A percentile compares a stretch with the other conserved stretches of the same genome.
Conservation (phyloP, 2,113 vertebrate genomes). For the Sula dactylatra region DNA sequence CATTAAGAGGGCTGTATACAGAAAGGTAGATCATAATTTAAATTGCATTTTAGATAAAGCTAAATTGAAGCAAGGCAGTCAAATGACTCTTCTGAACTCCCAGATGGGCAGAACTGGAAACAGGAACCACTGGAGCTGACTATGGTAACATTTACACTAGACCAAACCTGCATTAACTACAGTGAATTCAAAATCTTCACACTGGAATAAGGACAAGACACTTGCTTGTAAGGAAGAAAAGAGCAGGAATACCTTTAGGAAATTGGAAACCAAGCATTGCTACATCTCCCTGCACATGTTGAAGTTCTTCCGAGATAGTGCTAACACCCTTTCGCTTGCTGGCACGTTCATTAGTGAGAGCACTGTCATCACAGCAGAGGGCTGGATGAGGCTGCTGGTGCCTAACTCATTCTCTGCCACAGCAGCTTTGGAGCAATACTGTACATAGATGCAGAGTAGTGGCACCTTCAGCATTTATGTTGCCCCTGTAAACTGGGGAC, state of each 20-base stretch:
- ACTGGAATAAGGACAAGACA: neutral
- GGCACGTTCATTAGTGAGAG: no score
- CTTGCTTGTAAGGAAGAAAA: neutral
- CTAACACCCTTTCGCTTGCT: neutral
- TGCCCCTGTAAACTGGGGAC: neutral
- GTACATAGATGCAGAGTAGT: rapidly evolving
- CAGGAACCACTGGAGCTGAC: neutral
- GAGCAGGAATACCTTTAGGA: neutral
- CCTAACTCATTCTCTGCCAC: no score
- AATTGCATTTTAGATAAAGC: neutral
- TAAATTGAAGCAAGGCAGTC: neutral
- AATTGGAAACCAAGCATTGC: neutral
- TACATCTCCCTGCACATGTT: neutral
- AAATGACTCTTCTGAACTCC: neutral
- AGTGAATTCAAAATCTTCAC: neutral
- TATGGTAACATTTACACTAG: neutral
- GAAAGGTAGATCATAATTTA: neutral
- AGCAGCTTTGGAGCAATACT: neutral
- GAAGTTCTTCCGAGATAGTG: neutral
- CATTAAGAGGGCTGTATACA: neutral
- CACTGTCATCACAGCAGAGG: neutral
- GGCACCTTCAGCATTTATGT: neutral
- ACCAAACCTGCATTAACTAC: neutral
- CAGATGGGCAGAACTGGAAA: neutral
- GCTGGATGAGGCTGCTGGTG: neutral